Conservation (phyloP, 2,113 vertebrate species). For the Cygnus atratus region DNA sequence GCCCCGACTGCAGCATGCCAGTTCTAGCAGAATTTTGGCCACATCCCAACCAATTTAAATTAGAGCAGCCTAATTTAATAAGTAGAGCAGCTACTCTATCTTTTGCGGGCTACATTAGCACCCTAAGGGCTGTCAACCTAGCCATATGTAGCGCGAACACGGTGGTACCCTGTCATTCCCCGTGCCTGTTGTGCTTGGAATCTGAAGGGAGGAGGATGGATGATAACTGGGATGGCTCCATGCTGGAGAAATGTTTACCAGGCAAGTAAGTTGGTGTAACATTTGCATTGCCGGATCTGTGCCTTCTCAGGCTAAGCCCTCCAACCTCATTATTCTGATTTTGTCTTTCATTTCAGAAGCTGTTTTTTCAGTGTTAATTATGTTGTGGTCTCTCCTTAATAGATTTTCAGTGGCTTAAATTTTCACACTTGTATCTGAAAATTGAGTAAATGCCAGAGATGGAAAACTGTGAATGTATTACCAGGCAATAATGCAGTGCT, state of each 20-base stretch:
- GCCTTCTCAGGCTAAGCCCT: neutral
- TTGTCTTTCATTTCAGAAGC: neutral
- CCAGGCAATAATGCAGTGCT: neutral
- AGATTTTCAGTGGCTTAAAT: neutral
- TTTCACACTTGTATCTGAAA: neutral
- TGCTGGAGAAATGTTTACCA: neutral
- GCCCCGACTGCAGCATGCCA: conserved; percentile 1
- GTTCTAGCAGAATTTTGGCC: conserved; percentile 32
- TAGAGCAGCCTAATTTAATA: conserved; percentile 42
- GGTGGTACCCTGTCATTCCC: neutral
- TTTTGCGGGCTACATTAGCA: neutral
- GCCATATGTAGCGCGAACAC: neutral
- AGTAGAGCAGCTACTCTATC: neutral
- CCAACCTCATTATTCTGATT: neutral
- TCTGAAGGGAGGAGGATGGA: neutral
- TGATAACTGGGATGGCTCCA: neutral
- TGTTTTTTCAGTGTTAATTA: neutral
- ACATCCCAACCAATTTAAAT: conserved; percentile 11
- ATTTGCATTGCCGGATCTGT: neutral
- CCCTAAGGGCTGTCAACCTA: neutral
- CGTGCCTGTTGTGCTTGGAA: neutral
- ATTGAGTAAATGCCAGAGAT: neutral
- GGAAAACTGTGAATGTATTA: neutral
- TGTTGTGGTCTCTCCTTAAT: neutral
- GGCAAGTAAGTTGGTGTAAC: neutral